Base-by-base conservation (phyloP, 2,113 vertebrate genomes). In the Callopanchax toddi region DNA sequence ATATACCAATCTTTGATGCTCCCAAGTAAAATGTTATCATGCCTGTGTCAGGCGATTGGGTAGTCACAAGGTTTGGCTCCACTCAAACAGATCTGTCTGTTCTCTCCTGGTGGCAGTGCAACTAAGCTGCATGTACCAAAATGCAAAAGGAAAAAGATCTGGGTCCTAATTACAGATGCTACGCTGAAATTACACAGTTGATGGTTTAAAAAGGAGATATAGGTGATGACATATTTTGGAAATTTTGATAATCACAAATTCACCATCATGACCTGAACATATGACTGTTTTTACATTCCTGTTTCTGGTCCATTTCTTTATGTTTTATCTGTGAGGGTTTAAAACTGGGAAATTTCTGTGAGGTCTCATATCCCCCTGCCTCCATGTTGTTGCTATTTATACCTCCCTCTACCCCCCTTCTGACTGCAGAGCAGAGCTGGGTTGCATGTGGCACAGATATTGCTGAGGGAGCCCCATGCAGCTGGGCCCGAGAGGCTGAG, bases 311-410 rank as follows among this genome's bases (percentile, higher is more conserved):
- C 6, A 25, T 39, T 71, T 10, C 40, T 49, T 56, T 49, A 49
- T 71, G 42, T 63, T 51, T 32, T 18, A 11, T 45, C 37, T 22
- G 26, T 65, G 26, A 23, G 54, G 54, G 43, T 20, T 44, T 2
- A 10, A 58, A 76, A 74, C 11, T 4, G 61, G 43, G 56, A 70
- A 66, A 73, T 62, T 82, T 77, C 53, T 53, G 6, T 74, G 66
- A 67, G 22, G 60, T 70, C 54, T 74, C 22, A 58, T 64, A 74
- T 60, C 63, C 5, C 62, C 69, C 49, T 67, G 62, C 60, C 68
- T 79, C 60, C 55, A 62, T 70, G 59, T 63, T 67, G 77, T 83
- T 79, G 74, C 85, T 90, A 87, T 87, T 87, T 87, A 81, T 88
- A 85, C 67, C 55, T 5, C 53, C n/a, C 13, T 59, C 29, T 6